Base-by-base conservation (phyloP, 1,140 invertebrate genomes). In the Penaeus indicus region DNA sequence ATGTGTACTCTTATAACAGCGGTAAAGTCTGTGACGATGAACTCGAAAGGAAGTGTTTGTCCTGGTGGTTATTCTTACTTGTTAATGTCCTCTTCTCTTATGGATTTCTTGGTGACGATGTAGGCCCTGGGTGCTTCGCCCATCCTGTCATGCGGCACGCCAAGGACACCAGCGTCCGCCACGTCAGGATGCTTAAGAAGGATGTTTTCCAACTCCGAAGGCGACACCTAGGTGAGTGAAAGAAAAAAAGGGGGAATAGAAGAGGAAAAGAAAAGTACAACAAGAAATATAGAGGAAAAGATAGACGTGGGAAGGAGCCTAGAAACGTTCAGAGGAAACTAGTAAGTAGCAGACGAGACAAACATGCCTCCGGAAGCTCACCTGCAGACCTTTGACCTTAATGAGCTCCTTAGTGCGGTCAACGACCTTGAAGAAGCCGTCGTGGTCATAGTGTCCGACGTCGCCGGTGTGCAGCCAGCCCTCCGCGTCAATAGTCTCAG, bases 61-160 rank as follows among this genome's bases (percentile, higher is more conserved):
- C 10, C 10, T 13, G 11, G 5, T 47, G 16, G 10, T 1, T 54
- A 13, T 54, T 54, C 54, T 13, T 64, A 77, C 11, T 83, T 78
- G 64, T 92, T 63, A 19, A 91, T 90, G 7, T 91, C 32, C 67
- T 90, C 90, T 3, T 91, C 85, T 3, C 90, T 61, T 11, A 62
- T 22, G 13, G n/a, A 25, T 13, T 78, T 42, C 32, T 61, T 67
- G 11, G 13, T 47, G 21, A 97, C 96, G n/a, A 97, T 94, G 92
- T 95, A 97, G 3, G 96, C 96, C 92, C 94, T 94, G 0, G 96
- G 96, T 1, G 96, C 91, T 93, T 97, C 96, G 13, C 96, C 96
- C 3, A 95, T 95, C 16, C 94, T 92, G 1, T 94, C 92, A 92
- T 97, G 95, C 0, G 96, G 96, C 3, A 97, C 93, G 0, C 97